Percentiles rank a stretch among this genome's conserved stretches.
Evolutionary conservation across 1,140 invertebrate species (phyloP).

Genomic region (Zaprionus capensis): DNA sequence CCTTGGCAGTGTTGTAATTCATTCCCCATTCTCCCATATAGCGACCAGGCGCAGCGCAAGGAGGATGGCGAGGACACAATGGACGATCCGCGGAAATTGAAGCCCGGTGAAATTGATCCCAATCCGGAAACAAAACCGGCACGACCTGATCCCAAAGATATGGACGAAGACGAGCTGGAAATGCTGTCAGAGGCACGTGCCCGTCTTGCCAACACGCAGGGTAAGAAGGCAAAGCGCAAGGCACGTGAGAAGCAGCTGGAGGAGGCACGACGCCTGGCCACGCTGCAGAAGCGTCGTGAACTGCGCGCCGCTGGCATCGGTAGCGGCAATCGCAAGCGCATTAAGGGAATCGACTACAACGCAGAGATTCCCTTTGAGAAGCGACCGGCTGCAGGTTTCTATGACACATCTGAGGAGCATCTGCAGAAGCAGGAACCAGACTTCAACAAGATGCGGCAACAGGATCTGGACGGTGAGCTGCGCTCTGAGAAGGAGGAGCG

Average conservation of each 20-base stretch:
- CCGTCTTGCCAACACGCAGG: constrained; percentile 99
- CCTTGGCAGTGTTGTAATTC: not conserved
- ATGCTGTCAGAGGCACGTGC: constrained; percentile 99
- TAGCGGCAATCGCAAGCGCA: constrained; percentile 76
- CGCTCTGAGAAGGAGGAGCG: constrained; percentile 95
- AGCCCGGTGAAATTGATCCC: constrained; percentile 99
- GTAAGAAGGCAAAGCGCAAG: constrained; percentile 99
- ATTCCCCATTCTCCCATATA: constrained; percentile 68
- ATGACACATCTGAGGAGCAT: constrained; percentile 95
- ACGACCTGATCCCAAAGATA: constrained; percentile 99
- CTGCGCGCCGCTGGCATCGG: constrained; percentile 98
- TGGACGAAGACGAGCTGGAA: constrained; percentile 99
- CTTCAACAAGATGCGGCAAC: constrained; percentile 94
- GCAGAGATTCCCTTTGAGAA: constrained; percentile 99
- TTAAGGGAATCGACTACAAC: constrained; percentile 97
- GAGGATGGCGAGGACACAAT: constrained; percentile 96
- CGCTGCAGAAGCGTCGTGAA: constrained; percentile 98
- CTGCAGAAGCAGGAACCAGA: constrained; percentile 95
- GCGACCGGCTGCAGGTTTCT: constrained; percentile 94
- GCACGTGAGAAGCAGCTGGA: constrained; percentile 99
- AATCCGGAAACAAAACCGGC: constrained; percentile 99
- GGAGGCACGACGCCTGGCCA: constrained; percentile 97
- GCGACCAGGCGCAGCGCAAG: constrained; percentile 99
- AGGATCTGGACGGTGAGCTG: constrained; percentile 96
- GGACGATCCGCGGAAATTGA: constrained; percentile 98